A percentile compares a stretch with the other conserved stretches of the same genome.
phyloP scores from a whole-genome alignment of 2,888 invertebrate species.

The Parnassius smintheus region DNA sequence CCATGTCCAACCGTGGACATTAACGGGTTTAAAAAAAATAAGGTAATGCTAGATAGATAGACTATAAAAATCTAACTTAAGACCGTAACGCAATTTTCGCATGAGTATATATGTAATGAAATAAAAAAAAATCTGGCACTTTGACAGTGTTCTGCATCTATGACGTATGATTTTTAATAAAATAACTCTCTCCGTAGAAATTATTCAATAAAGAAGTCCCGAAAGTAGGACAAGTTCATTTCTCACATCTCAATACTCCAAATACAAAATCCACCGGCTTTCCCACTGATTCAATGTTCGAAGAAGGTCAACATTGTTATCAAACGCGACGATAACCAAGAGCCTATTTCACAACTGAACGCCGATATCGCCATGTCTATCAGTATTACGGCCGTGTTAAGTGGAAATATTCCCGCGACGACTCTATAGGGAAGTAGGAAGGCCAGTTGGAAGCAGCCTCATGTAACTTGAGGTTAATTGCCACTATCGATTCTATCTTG shows the following conservation, averaged over 20 bases:
- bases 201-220: too few species aligned
- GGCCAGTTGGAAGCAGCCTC: slow-evolving; percentile 17
- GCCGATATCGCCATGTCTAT: slow-evolving; percentile 3
- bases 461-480: slow-evolving; percentile 24
- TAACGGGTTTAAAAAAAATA: too few species aligned
- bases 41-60: too few species aligned
- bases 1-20: too few species aligned
- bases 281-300: slow-evolving; percentile 7
- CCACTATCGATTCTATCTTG: slow-evolving; percentile 20
- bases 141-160: too few species aligned
- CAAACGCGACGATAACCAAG: slow-evolving; percentile 13
- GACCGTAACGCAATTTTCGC: too few species aligned
- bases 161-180: too few species aligned
- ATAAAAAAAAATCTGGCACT: too few species aligned
- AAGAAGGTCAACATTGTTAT: slow-evolving; percentile 16
- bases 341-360: slow-evolving; percentile 13
- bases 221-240: too few species aligned
- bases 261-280: slow-evolving; percentile 9
- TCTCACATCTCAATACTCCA: not conserved
- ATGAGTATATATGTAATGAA: too few species aligned
- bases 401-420: slow-evolving; percentile 19
- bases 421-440: slow-evolving; percentile 20
- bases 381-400: slow-evolving; percentile 13
- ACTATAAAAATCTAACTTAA: too few species aligned
- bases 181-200: too few species aligned